Evolutionary conservation across 2,113 vertebrate species (phyloP).

Genomic region (Grantiella picta): DNA sequence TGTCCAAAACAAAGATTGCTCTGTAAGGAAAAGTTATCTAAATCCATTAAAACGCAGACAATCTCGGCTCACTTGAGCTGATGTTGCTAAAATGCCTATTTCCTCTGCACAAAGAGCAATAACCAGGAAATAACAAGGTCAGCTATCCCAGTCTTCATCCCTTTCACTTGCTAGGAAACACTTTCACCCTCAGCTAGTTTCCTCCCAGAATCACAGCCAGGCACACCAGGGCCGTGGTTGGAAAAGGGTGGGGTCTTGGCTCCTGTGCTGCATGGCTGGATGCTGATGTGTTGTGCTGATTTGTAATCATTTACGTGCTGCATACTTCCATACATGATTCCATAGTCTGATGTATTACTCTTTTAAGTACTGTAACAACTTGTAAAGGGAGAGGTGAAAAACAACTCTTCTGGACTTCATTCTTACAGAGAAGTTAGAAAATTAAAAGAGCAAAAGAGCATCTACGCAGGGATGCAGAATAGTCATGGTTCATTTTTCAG

Average conservation of each 20-base stretch:
- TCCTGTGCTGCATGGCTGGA: not conserved
- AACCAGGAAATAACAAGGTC: constrained; percentile 4
- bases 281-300: constrained; percentile 20
- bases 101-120: not conserved
- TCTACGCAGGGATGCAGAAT: not conserved
- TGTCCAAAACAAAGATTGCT: not conserved
- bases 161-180: constrained; percentile 9
- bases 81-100: not conserved
- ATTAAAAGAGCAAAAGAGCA: not conserved
- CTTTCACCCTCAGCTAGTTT: not conserved
- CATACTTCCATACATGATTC: not conserved
- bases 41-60: not conserved
- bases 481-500: not conserved
- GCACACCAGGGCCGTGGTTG: not conserved
- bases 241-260: not conserved
- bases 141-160: not conserved
- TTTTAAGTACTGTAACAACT: not conserved
- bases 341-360: not conserved
- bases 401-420: not conserved
- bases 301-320: not conserved
- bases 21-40: not conserved
- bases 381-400: not conserved
- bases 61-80: not conserved
- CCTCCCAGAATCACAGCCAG: not conserved
- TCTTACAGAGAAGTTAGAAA: not conserved